Percentiles rank a stretch among this genome's conserved stretches.
Evolutionary conservation across 2,888 invertebrate genomes (phyloP).

Genomic region (Harpalus rufipes): DNA sequence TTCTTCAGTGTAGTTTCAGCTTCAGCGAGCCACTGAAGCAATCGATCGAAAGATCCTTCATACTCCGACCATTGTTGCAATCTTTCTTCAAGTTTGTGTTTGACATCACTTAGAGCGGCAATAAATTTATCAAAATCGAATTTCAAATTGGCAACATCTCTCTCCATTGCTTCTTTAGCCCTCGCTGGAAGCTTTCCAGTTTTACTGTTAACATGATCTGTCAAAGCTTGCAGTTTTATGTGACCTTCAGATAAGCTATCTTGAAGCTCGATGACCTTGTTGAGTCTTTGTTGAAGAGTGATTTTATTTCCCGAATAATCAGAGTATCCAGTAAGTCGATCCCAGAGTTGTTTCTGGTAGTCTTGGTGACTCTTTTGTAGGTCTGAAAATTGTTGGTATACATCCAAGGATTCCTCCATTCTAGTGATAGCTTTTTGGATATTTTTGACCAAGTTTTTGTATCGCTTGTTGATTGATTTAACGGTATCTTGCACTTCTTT

Average conservation of each 20-base stretch:
- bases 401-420: slow-evolving; percentile 87
- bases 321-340: slow-evolving; percentile 88
- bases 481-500: slow-evolving; percentile 85
- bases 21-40: slow-evolving; percentile 91
- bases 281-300: slow-evolving; percentile 88
- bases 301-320: slow-evolving; percentile 94
- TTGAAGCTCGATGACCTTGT: slow-evolving; percentile 89
- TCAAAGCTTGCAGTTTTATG: slow-evolving; percentile 86
- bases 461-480: slow-evolving; percentile 86
- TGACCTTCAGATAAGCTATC: slow-evolving; percentile 88
- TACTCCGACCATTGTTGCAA: slow-evolving; percentile 95
- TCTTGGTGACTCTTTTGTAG: slow-evolving; percentile 92
- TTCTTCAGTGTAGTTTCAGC: slow-evolving; percentile 92
- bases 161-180: slow-evolving; percentile 91
- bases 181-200: slow-evolving; percentile 86
- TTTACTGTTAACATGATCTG: slow-evolving; percentile 86
- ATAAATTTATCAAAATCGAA: slow-evolving; percentile 92
- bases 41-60: slow-evolving; percentile 89
- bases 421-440: slow-evolving; percentile 85
- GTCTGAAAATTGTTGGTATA: slow-evolving; percentile 92
- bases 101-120: slow-evolving; percentile 87
- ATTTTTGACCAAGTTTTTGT: slow-evolving; percentile 84
- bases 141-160: slow-evolving; percentile 88
- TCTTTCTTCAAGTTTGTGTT: slow-evolving; percentile 89
- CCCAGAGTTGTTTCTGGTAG: slow-evolving; percentile 94